Base-by-base conservation (phyloP, 2,113 vertebrate genomes). In the Salvator merianae region DNA sequence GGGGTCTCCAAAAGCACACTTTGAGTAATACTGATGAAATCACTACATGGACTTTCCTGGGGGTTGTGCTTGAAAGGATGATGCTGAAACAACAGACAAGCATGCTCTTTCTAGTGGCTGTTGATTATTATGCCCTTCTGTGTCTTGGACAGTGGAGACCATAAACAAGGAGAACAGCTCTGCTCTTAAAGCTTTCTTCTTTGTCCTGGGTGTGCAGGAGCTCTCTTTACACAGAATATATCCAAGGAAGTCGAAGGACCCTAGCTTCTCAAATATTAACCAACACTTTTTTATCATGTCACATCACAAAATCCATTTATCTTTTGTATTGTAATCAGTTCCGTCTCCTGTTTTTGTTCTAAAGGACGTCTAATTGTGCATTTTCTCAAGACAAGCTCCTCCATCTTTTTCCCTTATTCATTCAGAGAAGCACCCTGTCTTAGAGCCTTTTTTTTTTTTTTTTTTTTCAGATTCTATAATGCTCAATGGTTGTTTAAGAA, bases 1-100 rank as follows among this genome's bases (percentile, higher is more conserved):
- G 77, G 81, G 86, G 87, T 90, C 91, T 34, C 79, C 87, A 88
- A 87, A 85, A 86, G 83, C 86, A 82, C 28, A 53, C 78, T 81
- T 38, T n/a, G 84, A 47, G 34, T 68, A 55, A 74, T 81, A 73
- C 30, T 43, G 36, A 59, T 26, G 28, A 40, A 74, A 73, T 47
- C 14, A 26, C 26, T 43, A 38, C 32, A 28, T 14, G 14, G 55
- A 74, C 43, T 22, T 24, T 36, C 50, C 32, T 24, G 47, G 75
- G 59, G 20, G 34, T 32, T 75, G 28, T 36, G 34, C 43, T 14
- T 34, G 30, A 6, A 76, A 4, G 47, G 34, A 36, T 24, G 3
- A 59, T 34, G 16, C 30, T 32, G 36, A 78, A 9, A 16, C 50
- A 28, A 59, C n/a, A 22, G 77, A 28, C 40, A 66, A 7, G 24